Percentiles rank a stretch among this genome's conserved stretches.
Evolutionary conservation across 2,888 invertebrate species (phyloP).

Genomic region (Incurvaria masculella): DNA sequence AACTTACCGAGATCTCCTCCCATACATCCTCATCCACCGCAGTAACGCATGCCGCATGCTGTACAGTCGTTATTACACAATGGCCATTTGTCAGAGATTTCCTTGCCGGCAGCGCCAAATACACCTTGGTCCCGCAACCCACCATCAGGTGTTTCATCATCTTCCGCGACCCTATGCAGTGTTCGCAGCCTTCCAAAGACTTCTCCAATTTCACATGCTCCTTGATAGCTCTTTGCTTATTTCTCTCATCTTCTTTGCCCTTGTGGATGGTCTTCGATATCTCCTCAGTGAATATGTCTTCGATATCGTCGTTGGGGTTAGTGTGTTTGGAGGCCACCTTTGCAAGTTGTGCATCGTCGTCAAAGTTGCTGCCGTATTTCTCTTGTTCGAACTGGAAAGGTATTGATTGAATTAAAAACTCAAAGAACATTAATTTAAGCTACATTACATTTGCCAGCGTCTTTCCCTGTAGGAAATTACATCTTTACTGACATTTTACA

Average conservation of each 20-base stretch:
- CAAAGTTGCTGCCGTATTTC: conserved; percentile 75
- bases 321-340: conserved; percentile 66
- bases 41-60: conserved; percentile 77
- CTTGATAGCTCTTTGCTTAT: conserved; percentile 64
- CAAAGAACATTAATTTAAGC: too few relatives aligned
- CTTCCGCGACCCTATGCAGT: conserved; percentile 77
- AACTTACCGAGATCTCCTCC: conserved; percentile 74
- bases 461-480: too few relatives aligned
- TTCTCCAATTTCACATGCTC: conserved; percentile 69
- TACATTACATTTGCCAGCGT: too few relatives aligned
- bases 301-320: conserved; percentile 70
- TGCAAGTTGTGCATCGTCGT: conserved; percentile 77
- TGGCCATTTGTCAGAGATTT: conserved; percentile 83
- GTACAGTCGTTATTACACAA: conserved; percentile 80
- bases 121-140: conserved; percentile 77
- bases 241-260: conserved; percentile 58
- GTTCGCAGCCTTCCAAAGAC: conserved; percentile 75
- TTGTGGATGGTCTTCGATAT: conserved; percentile 65
- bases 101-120: conserved; percentile 76
- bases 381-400: conserved; percentile 69
- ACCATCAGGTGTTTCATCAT: conserved; percentile 85
- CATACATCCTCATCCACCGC: conserved; percentile 93
- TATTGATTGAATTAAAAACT: too few relatives aligned
- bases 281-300: conserved; percentile 80
- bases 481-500: too few relatives aligned